phyloP scores from a whole-genome alignment of 2,113 vertebrate species.

The Dromas ardeola region DNA sequence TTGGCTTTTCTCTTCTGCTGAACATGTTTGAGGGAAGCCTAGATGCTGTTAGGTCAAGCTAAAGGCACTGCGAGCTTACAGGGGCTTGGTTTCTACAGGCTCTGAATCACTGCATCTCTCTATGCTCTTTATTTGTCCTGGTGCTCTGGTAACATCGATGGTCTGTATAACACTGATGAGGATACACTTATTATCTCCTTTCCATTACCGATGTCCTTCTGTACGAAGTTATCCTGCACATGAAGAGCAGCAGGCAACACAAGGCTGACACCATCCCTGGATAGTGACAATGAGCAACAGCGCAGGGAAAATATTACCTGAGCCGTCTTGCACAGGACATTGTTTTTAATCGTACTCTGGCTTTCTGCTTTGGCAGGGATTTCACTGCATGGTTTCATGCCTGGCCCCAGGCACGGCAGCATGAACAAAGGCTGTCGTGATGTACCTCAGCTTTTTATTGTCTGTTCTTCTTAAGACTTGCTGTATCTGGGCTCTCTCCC shows the following conservation, averaged over 20 bases:
- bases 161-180: not conserved
- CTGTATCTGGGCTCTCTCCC: not conserved
- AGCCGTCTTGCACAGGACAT: not conserved
- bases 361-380: not conserved
- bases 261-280: not conserved
- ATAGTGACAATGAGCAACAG: accelerated
- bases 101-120: not conserved
- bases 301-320: not conserved
- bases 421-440: not conserved
- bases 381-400: not conserved
- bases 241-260: not conserved
- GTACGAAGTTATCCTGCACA: not conserved
- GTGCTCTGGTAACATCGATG: not conserved
- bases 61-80: not conserved
- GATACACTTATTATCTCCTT: not conserved
- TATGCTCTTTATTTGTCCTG: not conserved
- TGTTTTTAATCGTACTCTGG: not conserved
- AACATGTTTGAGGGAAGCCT: accelerated
- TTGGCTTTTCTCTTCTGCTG: not conserved
- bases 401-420: not conserved
- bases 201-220: not conserved
- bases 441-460: not conserved
- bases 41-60: not conserved
- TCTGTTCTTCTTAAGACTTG: not conserved
- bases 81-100: not conserved